Conservation (phyloP, 1,140 invertebrate species). For the Drosophila auraria region DNA sequence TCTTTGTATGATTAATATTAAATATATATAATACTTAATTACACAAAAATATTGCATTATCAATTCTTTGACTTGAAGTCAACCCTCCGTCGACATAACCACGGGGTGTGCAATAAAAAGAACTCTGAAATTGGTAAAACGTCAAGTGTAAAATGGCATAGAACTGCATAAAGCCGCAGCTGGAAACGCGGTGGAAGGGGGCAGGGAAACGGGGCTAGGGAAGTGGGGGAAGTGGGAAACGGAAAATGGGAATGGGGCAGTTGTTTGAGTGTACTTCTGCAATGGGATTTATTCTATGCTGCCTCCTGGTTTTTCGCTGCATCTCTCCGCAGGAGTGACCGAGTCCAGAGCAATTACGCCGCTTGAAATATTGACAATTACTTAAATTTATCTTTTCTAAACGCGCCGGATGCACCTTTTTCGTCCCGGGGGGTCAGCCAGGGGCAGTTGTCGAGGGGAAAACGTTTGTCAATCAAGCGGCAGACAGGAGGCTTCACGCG, state of each 20-base stretch:
- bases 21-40: background rate
- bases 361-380: slow-evolving; percentile 83
- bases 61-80: background rate
- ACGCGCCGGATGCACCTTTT: slow-evolving; percentile 69
- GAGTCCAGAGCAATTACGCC: slow-evolving; percentile 72
- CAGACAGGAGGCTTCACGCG: slow-evolving; percentile 69
- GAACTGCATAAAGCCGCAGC: slow-evolving; percentile 74
- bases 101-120: slow-evolving; percentile 37
- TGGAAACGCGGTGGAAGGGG: slow-evolving; percentile 30
- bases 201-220: background rate
- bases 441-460: background rate
- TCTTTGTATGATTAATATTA: too few species aligned
- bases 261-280: slow-evolving; percentile 62
- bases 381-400: slow-evolving; percentile 83
- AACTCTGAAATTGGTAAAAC: slow-evolving; percentile 76
- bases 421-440: background rate
- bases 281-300: slow-evolving; percentile 62
- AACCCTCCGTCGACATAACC: background rate
- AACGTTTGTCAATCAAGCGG: slow-evolving; percentile 75
- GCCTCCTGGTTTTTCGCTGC: slow-evolving; percentile 31
- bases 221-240: slow-evolving; percentile 4
- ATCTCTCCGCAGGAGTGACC: slow-evolving; percentile 42
- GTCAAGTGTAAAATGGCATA: slow-evolving; percentile 74
- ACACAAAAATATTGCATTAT: background rate
- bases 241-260: slow-evolving; percentile 6